Base-by-base conservation (phyloP, 2,888 invertebrate genomes). In the Hypolimnas misippus region DNA sequence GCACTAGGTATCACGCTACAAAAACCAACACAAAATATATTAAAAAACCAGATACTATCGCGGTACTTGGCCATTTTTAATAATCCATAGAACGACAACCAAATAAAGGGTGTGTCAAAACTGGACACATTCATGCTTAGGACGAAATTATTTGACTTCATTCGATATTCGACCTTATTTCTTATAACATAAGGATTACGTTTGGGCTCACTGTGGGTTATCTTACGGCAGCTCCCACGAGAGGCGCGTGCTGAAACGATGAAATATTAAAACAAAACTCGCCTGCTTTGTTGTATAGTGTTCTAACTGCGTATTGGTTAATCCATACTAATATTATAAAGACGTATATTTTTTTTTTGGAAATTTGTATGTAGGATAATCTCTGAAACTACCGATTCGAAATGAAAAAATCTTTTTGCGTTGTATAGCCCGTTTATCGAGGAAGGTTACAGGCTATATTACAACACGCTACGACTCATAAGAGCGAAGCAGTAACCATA, bases 261-360 rank as follows among this genome's bases (percentile, higher is more conserved):
- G 78, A 78, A 86, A 85, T 85, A 86, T 87, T 86, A 86, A 87
- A 83, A 81, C 77, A 12, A n/a, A 78, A 79, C 68, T 60, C 66
- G 69, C 71, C 66, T 67, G 63, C 72, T 72, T 70, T 63, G 62
- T 65, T 63, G 62, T 63, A 62, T 73, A 72, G 66, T 77, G 25
- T 25, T 21, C 16, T 53, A 53, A 2, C 33, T 63, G 17, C 35
- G 65, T 29, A 61, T 56, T 69, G 67, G 69, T 59, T 49, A 25
- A 56, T 40, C 10, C 10, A 16, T 53, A 40, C 21, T 50, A 50
- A n/a, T n/a, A n/a, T n/a, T n/a, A n/a, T n/a, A n/a, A n/a, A n/a
- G n/a, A n/a, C n/a, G n/a, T n/a, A n/a, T n/a, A n/a, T n/a, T n/a
- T n/a, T n/a, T n/a, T n/a, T n/a, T n/a, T n/a, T n/a, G n/a, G n/a